phyloP scores from a whole-genome alignment of 2,797 vertebrate genomes.

The Takifugu ocellatus region DNA sequence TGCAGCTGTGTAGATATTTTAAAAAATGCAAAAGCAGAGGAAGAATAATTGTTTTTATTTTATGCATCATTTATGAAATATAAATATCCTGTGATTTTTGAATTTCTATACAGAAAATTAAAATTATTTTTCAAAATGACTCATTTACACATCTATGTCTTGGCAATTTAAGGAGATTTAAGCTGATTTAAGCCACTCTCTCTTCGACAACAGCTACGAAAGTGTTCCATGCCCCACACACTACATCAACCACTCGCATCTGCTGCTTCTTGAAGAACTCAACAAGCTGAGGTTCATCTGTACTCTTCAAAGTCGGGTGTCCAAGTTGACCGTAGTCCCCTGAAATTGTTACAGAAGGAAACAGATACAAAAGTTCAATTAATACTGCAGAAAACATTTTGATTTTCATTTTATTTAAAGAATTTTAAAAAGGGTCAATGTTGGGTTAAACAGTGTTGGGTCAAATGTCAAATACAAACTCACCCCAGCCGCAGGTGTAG shows the following conservation, averaged over 20 bases:
- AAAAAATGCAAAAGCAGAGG: background rate
- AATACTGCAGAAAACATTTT: background rate
- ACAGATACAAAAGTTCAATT: background rate
- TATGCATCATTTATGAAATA: slow-evolving; percentile 41
- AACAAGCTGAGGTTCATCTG: slow-evolving; percentile 79
- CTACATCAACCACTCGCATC: slow-evolving; percentile 77
- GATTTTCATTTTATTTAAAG: background rate
- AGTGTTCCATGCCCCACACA: slow-evolving; percentile 90
- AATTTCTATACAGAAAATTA: slow-evolving; percentile 28
- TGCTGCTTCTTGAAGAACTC: slow-evolving; percentile 71
- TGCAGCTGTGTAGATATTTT: background rate
- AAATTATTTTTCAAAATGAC: slow-evolving; percentile 23
- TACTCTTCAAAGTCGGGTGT: slow-evolving; percentile 70
- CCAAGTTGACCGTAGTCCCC: slow-evolving; percentile 94
- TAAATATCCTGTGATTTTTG: slow-evolving; percentile 14
- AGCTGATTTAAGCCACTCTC: slow-evolving; percentile 34
- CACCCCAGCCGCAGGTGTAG: slow-evolving; percentile 98
- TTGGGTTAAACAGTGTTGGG: background rate
- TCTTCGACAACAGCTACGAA: slow-evolving; percentile 68
- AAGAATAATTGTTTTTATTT: slow-evolving; percentile 11
- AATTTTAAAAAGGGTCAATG: background rate
- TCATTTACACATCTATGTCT: background rate
- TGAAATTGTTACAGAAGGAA: slow-evolving; percentile 48
- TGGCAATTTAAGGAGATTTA: background rate
- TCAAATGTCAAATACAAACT: slow-evolving; percentile 29